Evolutionary conservation across 1,140 invertebrate species (phyloP).

Genomic region (Lordiphosa collinella): DNA sequence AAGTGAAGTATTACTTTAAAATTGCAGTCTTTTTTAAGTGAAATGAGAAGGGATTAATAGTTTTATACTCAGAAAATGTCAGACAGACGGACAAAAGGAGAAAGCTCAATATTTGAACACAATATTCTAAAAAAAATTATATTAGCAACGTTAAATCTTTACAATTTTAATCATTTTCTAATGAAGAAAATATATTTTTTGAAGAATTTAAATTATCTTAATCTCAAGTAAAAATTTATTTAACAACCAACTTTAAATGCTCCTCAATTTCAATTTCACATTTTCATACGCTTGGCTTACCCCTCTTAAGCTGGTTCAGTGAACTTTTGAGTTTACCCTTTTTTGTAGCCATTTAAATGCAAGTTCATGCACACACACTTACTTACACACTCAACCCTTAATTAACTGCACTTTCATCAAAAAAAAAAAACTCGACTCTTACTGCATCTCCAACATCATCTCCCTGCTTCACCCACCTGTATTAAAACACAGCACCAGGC

Average conservation of each 20-base stretch:
- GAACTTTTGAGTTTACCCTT: conserved; percentile 22
- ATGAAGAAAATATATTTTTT: neutral
- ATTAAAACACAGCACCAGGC: conserved; percentile 48
- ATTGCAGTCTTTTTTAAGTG: too few relatives aligned
- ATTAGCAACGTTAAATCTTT: too few relatives aligned
- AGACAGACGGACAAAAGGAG: too few relatives aligned
- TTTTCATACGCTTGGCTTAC: conserved; percentile 5
- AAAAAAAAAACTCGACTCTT: conserved; percentile 9
- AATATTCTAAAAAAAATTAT: too few relatives aligned
- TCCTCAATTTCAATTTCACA: neutral
- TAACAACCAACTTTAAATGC: too few relatives aligned
- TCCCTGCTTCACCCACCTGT: conserved; percentile 43
- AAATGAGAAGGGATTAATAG: too few relatives aligned
- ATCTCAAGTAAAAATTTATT: neutral
- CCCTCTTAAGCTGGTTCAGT: conserved; percentile 30
- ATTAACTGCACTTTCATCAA: conserved; percentile 51
- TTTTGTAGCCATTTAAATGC: conserved; percentile 45
- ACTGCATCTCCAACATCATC: neutral
- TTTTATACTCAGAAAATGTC: too few relatives aligned
- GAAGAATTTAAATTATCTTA: neutral
- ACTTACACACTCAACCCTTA: conserved; percentile 24
- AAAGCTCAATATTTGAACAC: too few relatives aligned
- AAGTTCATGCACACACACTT: conserved; percentile 31
- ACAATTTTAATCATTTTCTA: neutral
- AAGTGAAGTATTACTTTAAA: too few relatives aligned